Evolutionary conservation across 1,140 invertebrate species (phyloP).

Genomic region (Radopholus similis): DNA sequence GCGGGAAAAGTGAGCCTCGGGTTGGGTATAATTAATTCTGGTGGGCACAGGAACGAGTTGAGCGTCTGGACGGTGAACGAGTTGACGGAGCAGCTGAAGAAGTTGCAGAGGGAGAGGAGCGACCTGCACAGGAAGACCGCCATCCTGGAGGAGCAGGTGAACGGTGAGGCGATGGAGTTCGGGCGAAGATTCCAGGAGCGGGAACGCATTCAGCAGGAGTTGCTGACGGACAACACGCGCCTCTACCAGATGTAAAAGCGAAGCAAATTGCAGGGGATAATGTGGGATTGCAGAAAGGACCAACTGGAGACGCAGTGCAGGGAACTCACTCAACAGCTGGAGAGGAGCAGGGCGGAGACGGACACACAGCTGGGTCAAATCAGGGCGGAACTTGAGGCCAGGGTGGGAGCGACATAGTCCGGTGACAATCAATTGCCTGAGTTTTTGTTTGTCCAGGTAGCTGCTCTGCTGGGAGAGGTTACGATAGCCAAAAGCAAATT

Average conservation of each 20-base stretch:
- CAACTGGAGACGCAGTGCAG: constrained; percentile 12
- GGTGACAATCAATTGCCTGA: background rate
- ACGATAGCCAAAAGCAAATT: background rate
- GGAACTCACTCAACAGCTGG: background rate
- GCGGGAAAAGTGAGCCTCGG: background rate
- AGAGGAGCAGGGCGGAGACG: background rate
- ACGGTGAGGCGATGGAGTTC: constrained; percentile 16
- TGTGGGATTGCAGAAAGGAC: background rate
- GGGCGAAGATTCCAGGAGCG: constrained; percentile 5
- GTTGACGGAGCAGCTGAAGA: constrained; percentile 4
- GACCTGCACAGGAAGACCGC: background rate
- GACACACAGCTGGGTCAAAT: background rate
- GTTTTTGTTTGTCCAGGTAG: no score
- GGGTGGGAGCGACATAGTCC: background rate
- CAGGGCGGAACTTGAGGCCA: background rate
- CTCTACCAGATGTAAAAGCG: constrained; percentile 7
- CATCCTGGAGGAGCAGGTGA: constrained; percentile 18
- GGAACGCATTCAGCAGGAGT: constrained; percentile 6
- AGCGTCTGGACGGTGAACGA: background rate
- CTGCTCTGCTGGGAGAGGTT: background rate
- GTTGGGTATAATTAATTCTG: background rate
- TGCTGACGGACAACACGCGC: constrained; percentile 4
- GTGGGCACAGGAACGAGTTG: background rate
- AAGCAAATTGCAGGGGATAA: background rate
- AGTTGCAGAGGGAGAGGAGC: constrained; percentile 4